Conservation (phyloP, 2,888 invertebrate species). For the Sipha maydis region DNA sequence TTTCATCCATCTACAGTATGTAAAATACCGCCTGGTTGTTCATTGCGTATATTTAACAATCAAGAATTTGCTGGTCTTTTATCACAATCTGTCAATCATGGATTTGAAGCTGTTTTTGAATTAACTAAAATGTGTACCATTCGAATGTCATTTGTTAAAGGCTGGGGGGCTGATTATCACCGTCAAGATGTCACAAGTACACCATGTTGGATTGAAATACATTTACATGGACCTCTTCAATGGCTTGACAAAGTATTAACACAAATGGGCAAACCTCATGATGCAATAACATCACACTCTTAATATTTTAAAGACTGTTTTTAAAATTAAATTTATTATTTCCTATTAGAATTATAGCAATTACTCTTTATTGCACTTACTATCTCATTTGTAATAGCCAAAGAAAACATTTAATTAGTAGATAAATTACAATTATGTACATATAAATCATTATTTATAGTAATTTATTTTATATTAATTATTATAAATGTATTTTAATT, state of each 20-base stretch:
- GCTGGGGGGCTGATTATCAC: constrained; percentile 99
- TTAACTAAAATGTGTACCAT: constrained; percentile 99
- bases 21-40: constrained; percentile 97
- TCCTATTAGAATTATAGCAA: not conserved
- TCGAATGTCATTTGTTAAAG: constrained; percentile 97
- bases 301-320: constrained; percentile 68
- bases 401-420: not conserved
- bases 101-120: constrained; percentile 98
- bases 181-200: constrained; percentile 99
- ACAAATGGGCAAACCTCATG: constrained; percentile 98
- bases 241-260: constrained; percentile 98
- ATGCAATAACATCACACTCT: constrained; percentile 95
- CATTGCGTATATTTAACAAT: constrained; percentile 98
- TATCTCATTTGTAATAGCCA: not conserved
- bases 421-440: not conserved
- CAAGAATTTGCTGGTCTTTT: constrained; percentile 94
- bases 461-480: constrained; percentile 10
- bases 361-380: not conserved
- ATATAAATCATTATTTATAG: not conserved
- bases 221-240: constrained; percentile 95
- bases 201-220: constrained; percentile 99
- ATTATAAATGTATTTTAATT: not conserved
- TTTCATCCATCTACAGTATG: constrained; percentile 99
- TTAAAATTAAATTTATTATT: not conserved
- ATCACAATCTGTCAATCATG: constrained; percentile 96